A percentile compares a stretch with the other conserved stretches of the same genome.
Evolutionary conservation across 2,888 invertebrate genomes (phyloP).

Genomic region (Eristalinus aeneus): DNA sequence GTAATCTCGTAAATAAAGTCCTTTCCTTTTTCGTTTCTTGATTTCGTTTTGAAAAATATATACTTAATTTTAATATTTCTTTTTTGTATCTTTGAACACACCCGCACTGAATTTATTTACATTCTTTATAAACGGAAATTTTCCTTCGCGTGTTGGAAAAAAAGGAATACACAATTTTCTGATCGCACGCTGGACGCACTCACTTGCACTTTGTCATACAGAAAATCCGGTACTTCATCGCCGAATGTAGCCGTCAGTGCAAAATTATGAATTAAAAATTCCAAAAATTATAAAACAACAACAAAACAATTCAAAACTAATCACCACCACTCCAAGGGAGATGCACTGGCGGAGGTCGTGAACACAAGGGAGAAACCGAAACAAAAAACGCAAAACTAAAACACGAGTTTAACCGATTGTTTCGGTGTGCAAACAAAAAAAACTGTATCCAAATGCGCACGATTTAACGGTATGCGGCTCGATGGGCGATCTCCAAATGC

Average conservation of each 20-base stretch:
- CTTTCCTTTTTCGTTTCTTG: slow-evolving; percentile 20
- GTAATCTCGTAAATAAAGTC: slow-evolving; percentile 72
- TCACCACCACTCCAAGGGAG: slow-evolving; percentile 52
- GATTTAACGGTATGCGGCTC: neutral
- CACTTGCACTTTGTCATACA: neutral
- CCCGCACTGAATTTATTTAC: neutral
- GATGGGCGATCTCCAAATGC: slow-evolving; percentile 73
- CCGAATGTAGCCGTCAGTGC: neutral
- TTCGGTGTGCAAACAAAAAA: neutral
- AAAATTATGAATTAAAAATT: neutral
- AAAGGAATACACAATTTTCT: neutral
- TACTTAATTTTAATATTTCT: neutral
- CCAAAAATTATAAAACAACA: slow-evolving; percentile 16
- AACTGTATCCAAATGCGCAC: slow-evolving; percentile 8
- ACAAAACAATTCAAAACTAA: neutral
- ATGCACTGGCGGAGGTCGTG: neutral
- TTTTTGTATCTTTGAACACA: neutral
- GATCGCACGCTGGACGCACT: neutral
- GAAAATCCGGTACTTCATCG: neutral
- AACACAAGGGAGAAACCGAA: neutral
- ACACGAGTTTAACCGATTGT: neutral
- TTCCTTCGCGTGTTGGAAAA: neutral
- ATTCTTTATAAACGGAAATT: neutral
- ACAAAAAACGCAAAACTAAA: slow-evolving; percentile 17
- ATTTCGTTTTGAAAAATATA: slow-evolving; percentile 5